Percentiles rank a stretch among this genome's conserved stretches.
phyloP scores from a whole-genome alignment of 2,113 vertebrate genomes.

The Hoplias malabaricus region DNA sequence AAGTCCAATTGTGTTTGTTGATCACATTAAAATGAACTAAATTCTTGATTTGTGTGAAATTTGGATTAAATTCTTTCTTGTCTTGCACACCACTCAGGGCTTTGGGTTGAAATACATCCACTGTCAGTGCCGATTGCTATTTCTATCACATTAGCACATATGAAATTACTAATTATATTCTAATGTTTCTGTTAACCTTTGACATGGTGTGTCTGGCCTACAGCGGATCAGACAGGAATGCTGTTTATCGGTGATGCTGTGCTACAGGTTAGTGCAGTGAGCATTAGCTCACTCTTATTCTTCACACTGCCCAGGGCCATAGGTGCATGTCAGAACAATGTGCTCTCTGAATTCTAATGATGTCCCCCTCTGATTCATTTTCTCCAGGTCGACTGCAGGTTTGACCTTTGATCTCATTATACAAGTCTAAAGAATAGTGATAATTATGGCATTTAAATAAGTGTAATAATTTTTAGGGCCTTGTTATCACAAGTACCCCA shows the following conservation, averaged over 20 bases:
- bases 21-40: conserved; percentile 53
- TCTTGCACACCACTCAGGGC: conserved; percentile 47
- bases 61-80: conserved; percentile 49
- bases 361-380: conserved; percentile 38
- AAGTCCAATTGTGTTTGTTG: conserved; percentile 51
- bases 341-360: conserved; percentile 50
- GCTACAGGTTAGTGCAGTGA: conserved; percentile 82
- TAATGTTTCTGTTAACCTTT: conserved; percentile 75
- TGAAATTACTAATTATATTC: conserved; percentile 66
- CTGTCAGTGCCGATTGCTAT: conserved; percentile 56
- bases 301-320: conserved; percentile 44
- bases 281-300: conserved; percentile 35
- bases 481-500: conserved; percentile 8
- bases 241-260: conserved; percentile 91
- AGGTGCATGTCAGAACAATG: conserved; percentile 27
- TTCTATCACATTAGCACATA: conserved; percentile 58
- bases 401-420: conserved; percentile 50
- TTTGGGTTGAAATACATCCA: conserved; percentile 55
- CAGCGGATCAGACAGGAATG: conserved; percentile 91
- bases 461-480: conserved; percentile 16
- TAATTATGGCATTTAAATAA: conserved; percentile 31
- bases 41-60: conserved; percentile 59
- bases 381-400: conserved; percentile 32
- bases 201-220: conserved; percentile 63
- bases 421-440: conserved; percentile 23